These are phyloP conservation scores for Calidris pugnax DNA, from an alignment of 2,113 vertebrate species.

Conservation along the genomic window DNA sequence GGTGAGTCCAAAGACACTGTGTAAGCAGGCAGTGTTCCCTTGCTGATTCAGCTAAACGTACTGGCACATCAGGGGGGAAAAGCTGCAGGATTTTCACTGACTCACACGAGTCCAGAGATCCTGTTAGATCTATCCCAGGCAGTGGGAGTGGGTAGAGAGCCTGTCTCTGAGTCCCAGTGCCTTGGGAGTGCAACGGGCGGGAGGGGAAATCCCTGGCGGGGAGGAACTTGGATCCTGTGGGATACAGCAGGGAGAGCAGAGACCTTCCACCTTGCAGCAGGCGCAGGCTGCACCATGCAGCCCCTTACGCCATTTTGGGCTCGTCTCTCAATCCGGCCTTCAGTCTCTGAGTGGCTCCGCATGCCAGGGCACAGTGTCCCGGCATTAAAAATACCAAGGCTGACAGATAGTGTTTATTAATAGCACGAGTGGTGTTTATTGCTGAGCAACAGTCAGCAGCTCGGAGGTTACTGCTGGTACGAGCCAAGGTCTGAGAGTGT, in stretches of 20 bases:
- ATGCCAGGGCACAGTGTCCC: conserved; percentile 65
- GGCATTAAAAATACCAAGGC: conserved; percentile 72
- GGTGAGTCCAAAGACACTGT: not conserved
- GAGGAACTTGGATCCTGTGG: not conserved
- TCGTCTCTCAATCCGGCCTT: conserved; percentile 32
- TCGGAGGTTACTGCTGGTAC: conserved; percentile 61
- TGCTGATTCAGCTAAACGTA: conserved; percentile 48
- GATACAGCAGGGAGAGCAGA: not conserved
- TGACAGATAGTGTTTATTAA: conserved; percentile 73
- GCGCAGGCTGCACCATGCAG: not conserved
- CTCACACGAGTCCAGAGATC: not conserved
- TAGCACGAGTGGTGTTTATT: conserved; percentile 70
- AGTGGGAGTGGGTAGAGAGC: not conserved
- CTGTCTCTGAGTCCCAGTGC: not conserved
- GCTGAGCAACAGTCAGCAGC: conserved; percentile 72
- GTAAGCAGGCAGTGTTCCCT: not conserved
- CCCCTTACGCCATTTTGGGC: not conserved
- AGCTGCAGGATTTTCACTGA: conserved; percentile 27
- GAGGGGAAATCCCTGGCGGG: not conserved
- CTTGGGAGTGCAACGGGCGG: not conserved
- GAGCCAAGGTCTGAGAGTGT: conserved; percentile 63
- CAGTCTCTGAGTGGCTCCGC: not conserved
- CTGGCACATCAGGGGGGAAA: not conserved
- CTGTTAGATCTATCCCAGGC: not conserved
- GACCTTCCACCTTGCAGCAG: not conserved